These are phyloP conservation scores for Odontesthes bonariensis DNA, from an alignment of 2,113 vertebrate species.

Conservation along the genomic window DNA sequence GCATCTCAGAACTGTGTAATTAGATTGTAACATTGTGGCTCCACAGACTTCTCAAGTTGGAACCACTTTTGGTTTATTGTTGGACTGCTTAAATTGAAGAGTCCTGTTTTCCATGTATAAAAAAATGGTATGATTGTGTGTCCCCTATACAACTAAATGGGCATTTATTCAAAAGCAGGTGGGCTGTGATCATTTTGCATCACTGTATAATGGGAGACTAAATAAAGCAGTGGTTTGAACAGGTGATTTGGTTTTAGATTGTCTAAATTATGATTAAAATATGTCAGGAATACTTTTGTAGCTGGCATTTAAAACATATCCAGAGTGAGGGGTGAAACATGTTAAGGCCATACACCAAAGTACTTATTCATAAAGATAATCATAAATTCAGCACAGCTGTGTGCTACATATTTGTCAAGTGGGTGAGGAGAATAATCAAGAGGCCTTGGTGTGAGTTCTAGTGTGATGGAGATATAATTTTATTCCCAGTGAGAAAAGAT, in stretches of 20 bases:
- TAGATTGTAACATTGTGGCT: slow-evolving; percentile 30
- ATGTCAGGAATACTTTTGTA: not conserved
- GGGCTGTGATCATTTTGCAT: not conserved
- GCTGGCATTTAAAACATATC: not conserved
- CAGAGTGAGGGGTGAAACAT: not conserved
- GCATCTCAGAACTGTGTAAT: slow-evolving; percentile 34
- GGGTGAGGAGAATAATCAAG: slow-evolving; percentile 1
- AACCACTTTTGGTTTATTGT: slow-evolving; percentile 26
- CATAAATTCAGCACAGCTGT: slow-evolving; percentile 16
- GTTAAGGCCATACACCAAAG: not conserved
- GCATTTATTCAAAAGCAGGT: slow-evolving; percentile 6
- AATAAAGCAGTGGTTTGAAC: slow-evolving; percentile 40
- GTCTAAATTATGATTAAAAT: not conserved
- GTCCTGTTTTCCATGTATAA: slow-evolving; percentile 29
- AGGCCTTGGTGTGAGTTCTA: not conserved
- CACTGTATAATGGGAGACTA: not conserved
- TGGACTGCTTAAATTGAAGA: slow-evolving; percentile 29
- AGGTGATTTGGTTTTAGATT: slow-evolving; percentile 1
- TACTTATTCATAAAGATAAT: slow-evolving; percentile 21
- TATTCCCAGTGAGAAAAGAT: not conserved
- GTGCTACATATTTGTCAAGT: slow-evolving; percentile 3
- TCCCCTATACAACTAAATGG: slow-evolving; percentile 20
- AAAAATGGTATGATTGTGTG: slow-evolving; percentile 24
- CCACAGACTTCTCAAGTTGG: slow-evolving; percentile 26
- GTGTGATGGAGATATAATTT: not conserved